Base-by-base conservation (phyloP, 37 sponge, comb jelly and placozoan genomes). In the Beroe ovata region DNA sequence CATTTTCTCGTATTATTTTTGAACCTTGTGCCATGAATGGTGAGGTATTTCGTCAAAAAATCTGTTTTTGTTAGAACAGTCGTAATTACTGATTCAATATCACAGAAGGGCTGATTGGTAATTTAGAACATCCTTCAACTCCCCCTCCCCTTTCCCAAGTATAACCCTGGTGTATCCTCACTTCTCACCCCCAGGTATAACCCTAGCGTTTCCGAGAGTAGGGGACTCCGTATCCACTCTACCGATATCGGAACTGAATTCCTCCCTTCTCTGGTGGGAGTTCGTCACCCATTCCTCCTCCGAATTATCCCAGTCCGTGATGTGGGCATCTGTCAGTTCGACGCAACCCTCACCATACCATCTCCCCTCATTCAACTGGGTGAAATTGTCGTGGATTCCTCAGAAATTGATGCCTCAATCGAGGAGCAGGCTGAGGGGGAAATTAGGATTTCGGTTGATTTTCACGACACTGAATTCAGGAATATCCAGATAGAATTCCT, bases 161-260 rank as follows among this genome's bases (percentile, higher is more conserved):
- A n/a, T n/a, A n/a, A n/a, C n/a, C n/a, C n/a, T n/a, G n/a, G n/a
- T n/a, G n/a, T n/a, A n/a, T n/a, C n/a, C n/a, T n/a, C n/a, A n/a
- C 54, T 11, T 11, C 54, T 11, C 54, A 6, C 54, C 54, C 11
- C 54, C 54, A 47, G 54, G 54, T 47, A 47, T 11, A 47, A 11
- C 54, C 54, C 54, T 16, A 47, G 54, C 54, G 54, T 47, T 4
- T 20, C 63, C 19, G 54, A 42, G 21, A 77, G 84, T 40, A 1
- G 18, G 18, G 84, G 84, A 6, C 38, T 77, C 38, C 26, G 33
- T 1, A 77, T 77, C 84, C 42, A 42, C 54, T 77, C 84, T 0
- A 77, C 47, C 25, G 54, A 42, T 28, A 77, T 77, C 28, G 84
- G 84, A 6, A 42, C 84, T 22, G 84, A 77, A 26, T 77, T 77